Percentiles rank a stretch among this genome's conserved stretches.
These are phyloP conservation scores for Tachyglossus aculeatus DNA, from an alignment of 2,797 vertebrate genomes.

Conservation along the genomic window DNA sequence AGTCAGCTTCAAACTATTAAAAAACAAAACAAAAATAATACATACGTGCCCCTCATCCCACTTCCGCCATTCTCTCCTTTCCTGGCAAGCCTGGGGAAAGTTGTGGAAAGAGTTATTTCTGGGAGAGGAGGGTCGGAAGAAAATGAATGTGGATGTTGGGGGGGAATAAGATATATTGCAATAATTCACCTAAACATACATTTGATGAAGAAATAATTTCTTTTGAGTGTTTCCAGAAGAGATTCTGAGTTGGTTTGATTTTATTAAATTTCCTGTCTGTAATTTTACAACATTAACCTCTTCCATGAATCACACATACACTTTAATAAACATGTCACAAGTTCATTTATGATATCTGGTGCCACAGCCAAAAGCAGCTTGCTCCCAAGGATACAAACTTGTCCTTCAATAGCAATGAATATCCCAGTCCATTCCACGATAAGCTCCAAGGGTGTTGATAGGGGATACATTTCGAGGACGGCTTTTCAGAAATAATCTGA, in stretches of 20 bases:
- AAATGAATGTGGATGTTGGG: too few relatives aligned
- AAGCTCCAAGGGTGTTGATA: neutral
- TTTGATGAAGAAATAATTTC: neutral
- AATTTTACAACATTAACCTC: neutral
- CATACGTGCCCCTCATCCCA: too few relatives aligned
- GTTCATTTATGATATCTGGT: neutral
- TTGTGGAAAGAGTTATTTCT: too few relatives aligned
- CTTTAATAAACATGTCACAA: neutral
- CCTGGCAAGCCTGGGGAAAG: too few relatives aligned
- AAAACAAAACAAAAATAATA: too few relatives aligned
- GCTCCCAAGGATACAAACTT: neutral
- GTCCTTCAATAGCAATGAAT: neutral
- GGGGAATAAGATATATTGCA: neutral
- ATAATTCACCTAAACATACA: neutral
- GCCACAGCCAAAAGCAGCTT: neutral
- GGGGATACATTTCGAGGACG: neutral
- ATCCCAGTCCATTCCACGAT: neutral
- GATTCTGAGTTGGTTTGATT: neutral
- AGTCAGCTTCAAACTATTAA: too few relatives aligned
- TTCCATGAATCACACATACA: neutral
- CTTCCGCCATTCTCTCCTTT: too few relatives aligned
- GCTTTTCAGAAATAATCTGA: constrained; percentile 1
- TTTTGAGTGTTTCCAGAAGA: neutral
- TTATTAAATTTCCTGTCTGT: neutral
- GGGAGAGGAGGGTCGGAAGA: too few relatives aligned